These are phyloP conservation scores for Nebria ingens DNA, from an alignment of 1,140 invertebrate genomes.

Conservation along the genomic window DNA sequence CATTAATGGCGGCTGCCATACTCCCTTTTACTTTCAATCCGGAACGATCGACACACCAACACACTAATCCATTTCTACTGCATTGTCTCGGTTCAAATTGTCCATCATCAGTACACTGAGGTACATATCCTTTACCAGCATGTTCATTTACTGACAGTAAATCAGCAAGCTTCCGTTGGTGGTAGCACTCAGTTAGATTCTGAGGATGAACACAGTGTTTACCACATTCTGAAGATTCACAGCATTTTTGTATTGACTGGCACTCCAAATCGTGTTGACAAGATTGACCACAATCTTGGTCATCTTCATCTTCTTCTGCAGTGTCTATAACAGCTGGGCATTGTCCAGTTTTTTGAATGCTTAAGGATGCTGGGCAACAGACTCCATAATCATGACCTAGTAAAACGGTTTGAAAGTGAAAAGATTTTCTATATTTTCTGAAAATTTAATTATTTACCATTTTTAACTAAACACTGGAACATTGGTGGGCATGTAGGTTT, in stretches of 20 bases:
- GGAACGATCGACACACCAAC: conserved; percentile 72
- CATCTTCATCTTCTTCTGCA: conserved; percentile 31
- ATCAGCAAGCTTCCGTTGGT: conserved; percentile 66
- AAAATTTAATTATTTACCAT: conserved; percentile 34
- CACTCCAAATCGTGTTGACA: conserved; percentile 73
- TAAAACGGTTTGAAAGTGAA: conserved; percentile 13
- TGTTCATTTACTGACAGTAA: conserved; percentile 63
- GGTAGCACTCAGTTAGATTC: conserved; percentile 62
- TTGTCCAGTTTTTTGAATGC: conserved; percentile 60
- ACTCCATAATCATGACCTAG: conserved; percentile 73
- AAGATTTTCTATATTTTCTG: conserved; percentile 2
- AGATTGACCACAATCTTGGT: conserved; percentile 48
- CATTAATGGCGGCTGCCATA: conserved; percentile 62
- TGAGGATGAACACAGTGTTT: conserved; percentile 53
- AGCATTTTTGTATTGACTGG: conserved; percentile 68
- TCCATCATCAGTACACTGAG: conserved; percentile 62
- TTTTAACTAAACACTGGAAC: conserved; percentile 66
- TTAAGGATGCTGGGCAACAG: conserved; percentile 67
- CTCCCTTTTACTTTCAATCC: conserved; percentile 65
- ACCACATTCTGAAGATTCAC: conserved; percentile 56
- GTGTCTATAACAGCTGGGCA: conserved; percentile 45
- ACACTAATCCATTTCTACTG: conserved; percentile 70
- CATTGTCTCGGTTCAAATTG: conserved; percentile 63
- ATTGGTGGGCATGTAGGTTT: conserved; percentile 72
- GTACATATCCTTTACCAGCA: conserved; percentile 69